Conservation (phyloP, 2,797 vertebrate species). For the Danionella dracula region DNA sequence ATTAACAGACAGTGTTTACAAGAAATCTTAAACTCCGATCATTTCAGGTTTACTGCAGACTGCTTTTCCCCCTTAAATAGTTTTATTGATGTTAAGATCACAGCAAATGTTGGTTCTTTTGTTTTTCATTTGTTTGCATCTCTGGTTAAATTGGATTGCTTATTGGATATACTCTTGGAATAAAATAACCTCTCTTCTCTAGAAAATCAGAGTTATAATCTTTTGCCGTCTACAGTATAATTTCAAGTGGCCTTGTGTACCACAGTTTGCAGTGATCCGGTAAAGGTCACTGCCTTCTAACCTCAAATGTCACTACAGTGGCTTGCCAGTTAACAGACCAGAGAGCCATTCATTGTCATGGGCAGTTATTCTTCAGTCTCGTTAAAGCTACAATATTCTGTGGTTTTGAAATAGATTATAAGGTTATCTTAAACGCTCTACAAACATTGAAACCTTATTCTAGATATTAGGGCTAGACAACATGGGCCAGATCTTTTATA, state of each 20-base stretch:
- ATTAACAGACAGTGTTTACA: neutral
- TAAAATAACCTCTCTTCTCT: neutral
- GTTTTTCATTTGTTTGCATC: neutral
- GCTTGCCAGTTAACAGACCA: slow-evolving; percentile 9
- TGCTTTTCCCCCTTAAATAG: neutral
- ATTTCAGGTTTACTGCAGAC: neutral
- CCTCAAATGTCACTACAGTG: slow-evolving; percentile 26
- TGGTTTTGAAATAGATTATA: neutral
- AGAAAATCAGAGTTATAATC: slow-evolving; percentile 39
- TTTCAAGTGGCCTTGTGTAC: slow-evolving; percentile 13
- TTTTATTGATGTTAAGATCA: neutral
- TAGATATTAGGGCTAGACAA: no score
- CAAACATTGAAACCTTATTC: no score
- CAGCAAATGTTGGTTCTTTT: neutral
- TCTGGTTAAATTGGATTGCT: slow-evolving; percentile 6
- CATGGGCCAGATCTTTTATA: no score
- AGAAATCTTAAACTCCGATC: neutral
- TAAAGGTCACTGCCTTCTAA: slow-evolving; percentile 5
- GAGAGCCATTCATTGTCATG: slow-evolving; percentile 5
- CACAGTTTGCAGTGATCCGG: slow-evolving; percentile 17
- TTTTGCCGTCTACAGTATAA: slow-evolving; percentile 22
- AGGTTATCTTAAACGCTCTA: neutral
- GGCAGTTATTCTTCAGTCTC: slow-evolving; percentile 6
- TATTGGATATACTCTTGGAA: neutral
- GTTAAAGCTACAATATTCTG: neutral